These are phyloP conservation scores for Vanacampus margaritifer DNA, from an alignment of 2,113 vertebrate genomes.

Conservation along the genomic window DNA sequence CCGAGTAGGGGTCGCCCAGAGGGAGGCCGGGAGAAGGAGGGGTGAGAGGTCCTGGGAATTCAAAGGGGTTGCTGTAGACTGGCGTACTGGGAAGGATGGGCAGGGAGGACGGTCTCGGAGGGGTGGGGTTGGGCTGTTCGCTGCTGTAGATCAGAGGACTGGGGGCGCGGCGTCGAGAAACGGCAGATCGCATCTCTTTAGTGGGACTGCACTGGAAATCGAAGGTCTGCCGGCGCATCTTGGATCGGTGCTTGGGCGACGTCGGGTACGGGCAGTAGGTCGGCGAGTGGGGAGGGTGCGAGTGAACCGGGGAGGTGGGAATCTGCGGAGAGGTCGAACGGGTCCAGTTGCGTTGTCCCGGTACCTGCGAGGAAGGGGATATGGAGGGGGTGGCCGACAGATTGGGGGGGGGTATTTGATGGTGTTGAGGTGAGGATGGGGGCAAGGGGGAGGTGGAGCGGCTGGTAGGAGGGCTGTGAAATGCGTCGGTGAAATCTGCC, in stretches of 20 bases:
- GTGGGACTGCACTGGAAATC: constrained; percentile 71
- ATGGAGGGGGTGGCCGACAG: constrained; percentile 58
- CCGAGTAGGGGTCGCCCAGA: constrained; percentile 72
- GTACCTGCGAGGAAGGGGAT: constrained; percentile 60
- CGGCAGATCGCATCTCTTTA: constrained; percentile 66
- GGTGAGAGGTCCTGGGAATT: constrained; percentile 71
- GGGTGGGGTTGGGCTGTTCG: constrained; percentile 77
- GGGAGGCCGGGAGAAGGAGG: constrained; percentile 71
- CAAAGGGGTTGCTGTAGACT: constrained; percentile 67
- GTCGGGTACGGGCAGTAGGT: constrained; percentile 81
- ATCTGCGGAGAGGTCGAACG: constrained; percentile 78
- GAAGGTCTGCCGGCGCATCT: constrained; percentile 70
- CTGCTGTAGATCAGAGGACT: constrained; percentile 83
- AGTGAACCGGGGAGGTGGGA: constrained; percentile 74
- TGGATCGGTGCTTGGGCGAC: constrained; percentile 75
- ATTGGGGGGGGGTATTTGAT: constrained; percentile 64
- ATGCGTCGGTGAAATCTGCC: constrained; percentile 71
- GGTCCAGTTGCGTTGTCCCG: constrained; percentile 70
- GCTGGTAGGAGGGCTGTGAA: constrained; percentile 75
- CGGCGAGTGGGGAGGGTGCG: constrained; percentile 73
- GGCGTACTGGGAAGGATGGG: constrained; percentile 83
- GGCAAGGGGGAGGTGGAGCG: constrained; percentile 72
- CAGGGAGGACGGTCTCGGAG: constrained; percentile 84
- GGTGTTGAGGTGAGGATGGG: constrained; percentile 69
- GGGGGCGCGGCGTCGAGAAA: constrained; percentile 79